phyloP scores from a whole-genome alignment of 2,113 vertebrate species.

The Recurvirostra avosetta region DNA sequence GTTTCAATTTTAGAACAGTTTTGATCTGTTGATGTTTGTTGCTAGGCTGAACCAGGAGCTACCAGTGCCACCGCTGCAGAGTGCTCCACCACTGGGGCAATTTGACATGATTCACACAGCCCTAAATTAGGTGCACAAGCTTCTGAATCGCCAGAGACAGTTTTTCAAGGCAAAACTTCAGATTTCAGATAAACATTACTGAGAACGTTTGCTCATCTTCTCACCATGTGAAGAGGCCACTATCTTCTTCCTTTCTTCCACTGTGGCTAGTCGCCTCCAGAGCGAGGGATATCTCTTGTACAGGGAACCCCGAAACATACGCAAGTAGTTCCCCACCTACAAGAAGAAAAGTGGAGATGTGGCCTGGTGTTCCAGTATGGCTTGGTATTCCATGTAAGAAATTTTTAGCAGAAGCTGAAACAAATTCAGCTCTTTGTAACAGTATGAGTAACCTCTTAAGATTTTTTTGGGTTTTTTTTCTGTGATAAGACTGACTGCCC shows the following conservation, averaged over 20 bases:
- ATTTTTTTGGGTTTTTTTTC: background rate
- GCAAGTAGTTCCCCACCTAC: slow-evolving; percentile 97
- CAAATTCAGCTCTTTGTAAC: background rate
- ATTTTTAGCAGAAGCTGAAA: background rate
- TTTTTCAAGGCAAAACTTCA: background rate
- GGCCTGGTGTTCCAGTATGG: background rate
- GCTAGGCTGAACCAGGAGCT: background rate
- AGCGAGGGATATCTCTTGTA: slow-evolving; percentile 97
- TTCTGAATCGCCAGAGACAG: background rate
- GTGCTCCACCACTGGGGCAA: background rate
- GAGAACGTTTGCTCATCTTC: background rate
- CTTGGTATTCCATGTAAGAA: background rate
- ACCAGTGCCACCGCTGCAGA: background rate
- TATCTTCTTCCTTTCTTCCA: slow-evolving; percentile 99
- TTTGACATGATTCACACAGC: background rate
- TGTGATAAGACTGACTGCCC: background rate
- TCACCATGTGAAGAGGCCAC: slow-evolving; percentile 97
- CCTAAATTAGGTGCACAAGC: background rate
- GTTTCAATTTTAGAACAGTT: background rate
- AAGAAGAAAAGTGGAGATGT: background rate
- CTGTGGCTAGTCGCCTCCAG: slow-evolving; percentile 94
- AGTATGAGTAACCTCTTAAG: background rate
- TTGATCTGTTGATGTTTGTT: background rate
- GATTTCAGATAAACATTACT: background rate
- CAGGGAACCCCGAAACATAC: slow-evolving; percentile 97